Conservation (phyloP, 2,113 vertebrate genomes). For the Nycticryphes semicollaris region DNA sequence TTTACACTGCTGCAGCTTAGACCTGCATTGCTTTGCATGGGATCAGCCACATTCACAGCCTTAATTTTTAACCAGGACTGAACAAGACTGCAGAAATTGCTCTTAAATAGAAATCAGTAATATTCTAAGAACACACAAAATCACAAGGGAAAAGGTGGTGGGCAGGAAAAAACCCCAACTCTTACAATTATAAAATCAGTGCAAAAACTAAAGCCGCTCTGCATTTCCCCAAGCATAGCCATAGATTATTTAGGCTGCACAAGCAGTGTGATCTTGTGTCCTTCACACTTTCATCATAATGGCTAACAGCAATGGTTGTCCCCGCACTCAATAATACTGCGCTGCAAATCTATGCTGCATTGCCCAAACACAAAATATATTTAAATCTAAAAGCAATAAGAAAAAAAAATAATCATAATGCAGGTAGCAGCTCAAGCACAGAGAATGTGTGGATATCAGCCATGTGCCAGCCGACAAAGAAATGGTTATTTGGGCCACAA, state of each 20-base stretch:
- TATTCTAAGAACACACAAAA: not conserved
- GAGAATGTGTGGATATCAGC: not conserved
- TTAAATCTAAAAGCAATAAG: not conserved
- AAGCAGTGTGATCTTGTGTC: not conserved
- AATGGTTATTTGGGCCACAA: fast-evolving
- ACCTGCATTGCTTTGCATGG: constrained; percentile 34
- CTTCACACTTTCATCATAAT: not conserved
- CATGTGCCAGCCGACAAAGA: not conserved
- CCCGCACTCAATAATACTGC: not conserved
- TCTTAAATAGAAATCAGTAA: not conserved
- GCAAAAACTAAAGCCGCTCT: not conserved
- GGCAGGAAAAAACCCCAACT: not conserved
- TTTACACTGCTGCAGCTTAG: constrained; percentile 48
- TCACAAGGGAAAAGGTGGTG: not conserved
- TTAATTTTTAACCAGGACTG: not conserved
- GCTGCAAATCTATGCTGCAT: not conserved
- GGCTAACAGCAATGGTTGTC: not conserved
- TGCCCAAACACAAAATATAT: not conserved
- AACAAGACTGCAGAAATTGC: not conserved
- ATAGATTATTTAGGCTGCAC: not conserved
- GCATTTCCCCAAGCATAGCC: not conserved
- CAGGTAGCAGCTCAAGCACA: not conserved
- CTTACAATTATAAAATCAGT: not conserved
- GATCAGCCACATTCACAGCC: not conserved
- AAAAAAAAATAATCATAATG: not conserved